Percentiles rank a stretch among this genome's conserved stretches.
These are phyloP conservation scores for Drosophila azteca DNA, from an alignment of 1,140 invertebrate genomes.

Conservation along the genomic window DNA sequence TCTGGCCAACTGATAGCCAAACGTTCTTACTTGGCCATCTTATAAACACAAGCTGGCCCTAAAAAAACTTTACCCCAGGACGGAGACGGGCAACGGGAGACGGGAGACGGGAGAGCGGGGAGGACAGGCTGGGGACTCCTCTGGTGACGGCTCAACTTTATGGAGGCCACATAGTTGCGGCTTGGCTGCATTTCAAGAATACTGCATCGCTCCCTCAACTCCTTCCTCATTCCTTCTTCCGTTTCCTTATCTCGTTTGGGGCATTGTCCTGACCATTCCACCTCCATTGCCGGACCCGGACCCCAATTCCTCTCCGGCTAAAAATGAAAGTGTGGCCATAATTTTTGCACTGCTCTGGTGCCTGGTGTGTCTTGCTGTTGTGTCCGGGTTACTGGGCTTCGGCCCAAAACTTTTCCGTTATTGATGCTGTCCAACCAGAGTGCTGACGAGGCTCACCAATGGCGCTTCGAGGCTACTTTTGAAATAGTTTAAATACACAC, in stretches of 20 bases:
- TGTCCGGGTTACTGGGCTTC: slow-evolving; percentile 21
- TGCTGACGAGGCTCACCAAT: slow-evolving; percentile 42
- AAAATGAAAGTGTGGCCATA: slow-evolving; percentile 76
- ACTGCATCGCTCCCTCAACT: slow-evolving; percentile 36
- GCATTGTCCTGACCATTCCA: slow-evolving; percentile 28
- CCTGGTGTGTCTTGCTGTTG: slow-evolving; percentile 35
- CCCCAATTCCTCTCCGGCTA: slow-evolving; percentile 13
- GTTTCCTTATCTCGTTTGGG: slow-evolving; percentile 48
- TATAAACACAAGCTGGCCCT: slow-evolving; percentile 59
- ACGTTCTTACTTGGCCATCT: slow-evolving; percentile 48
- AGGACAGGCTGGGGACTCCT: slow-evolving; percentile 1
- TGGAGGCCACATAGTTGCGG: slow-evolving; percentile 59
- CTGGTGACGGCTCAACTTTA: slow-evolving; percentile 75
- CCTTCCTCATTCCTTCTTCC: slow-evolving; percentile 23
- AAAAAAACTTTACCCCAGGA: slow-evolving; percentile 44
- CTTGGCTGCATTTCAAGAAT: slow-evolving; percentile 75
- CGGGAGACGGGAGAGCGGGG: slow-evolving; percentile 30
- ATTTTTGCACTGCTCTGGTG: slow-evolving; percentile 46
- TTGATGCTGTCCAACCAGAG: slow-evolving; percentile 40
- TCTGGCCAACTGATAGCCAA: slow-evolving; percentile 78
- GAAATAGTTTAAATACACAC: slow-evolving; percentile 56
- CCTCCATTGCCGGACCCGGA: no score
- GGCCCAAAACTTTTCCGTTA: slow-evolving; percentile 43
- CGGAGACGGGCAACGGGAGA: no score
- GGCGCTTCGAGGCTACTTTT: slow-evolving; percentile 31